These are phyloP conservation scores for Pseudomyrmex cubaensis DNA, from an alignment of 1,140 invertebrate genomes.

Conservation along the genomic window DNA sequence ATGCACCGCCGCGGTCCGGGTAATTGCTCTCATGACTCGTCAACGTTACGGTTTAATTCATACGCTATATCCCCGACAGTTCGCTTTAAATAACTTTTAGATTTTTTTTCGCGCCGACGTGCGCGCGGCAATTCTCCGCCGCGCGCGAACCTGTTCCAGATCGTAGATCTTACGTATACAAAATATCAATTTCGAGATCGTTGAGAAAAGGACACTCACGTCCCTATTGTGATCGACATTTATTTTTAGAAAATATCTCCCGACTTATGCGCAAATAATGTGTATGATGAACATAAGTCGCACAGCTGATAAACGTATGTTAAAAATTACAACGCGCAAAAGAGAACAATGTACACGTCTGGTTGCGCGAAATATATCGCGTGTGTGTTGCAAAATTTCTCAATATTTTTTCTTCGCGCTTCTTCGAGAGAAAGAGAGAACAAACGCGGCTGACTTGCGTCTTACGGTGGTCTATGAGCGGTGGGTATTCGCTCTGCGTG, in stretches of 20 bases:
- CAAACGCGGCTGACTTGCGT: constrained; percentile 9
- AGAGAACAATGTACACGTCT: neutral
- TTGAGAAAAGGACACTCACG: neutral
- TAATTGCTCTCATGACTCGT: constrained; percentile 60
- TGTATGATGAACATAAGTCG: too few relatives aligned
- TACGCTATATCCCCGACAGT: constrained; percentile 25
- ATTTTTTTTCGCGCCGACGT: neutral
- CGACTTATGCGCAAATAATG: too few relatives aligned
- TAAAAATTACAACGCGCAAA: too few relatives aligned
- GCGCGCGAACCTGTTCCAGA: constrained; percentile 37
- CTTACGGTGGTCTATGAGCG: constrained; percentile 63
- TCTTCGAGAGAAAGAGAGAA: neutral
- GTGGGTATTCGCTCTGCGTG: constrained; percentile 43
- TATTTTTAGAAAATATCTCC: too few relatives aligned
- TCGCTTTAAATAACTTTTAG: constrained; percentile 41
- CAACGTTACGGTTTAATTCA: constrained; percentile 55
- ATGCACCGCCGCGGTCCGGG: constrained; percentile 40
- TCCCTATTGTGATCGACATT: too few relatives aligned
- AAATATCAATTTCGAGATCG: constrained; percentile 14
- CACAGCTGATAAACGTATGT: too few relatives aligned
- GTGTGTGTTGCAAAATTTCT: neutral
- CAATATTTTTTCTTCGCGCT: neutral
- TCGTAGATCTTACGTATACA: constrained; percentile 6
- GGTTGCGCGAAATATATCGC: neutral
- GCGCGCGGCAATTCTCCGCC: constrained; percentile 17